These are phyloP conservation scores for Pelodiscus sinensis DNA, from an alignment of 2,113 vertebrate species.

Conservation along the genomic window DNA sequence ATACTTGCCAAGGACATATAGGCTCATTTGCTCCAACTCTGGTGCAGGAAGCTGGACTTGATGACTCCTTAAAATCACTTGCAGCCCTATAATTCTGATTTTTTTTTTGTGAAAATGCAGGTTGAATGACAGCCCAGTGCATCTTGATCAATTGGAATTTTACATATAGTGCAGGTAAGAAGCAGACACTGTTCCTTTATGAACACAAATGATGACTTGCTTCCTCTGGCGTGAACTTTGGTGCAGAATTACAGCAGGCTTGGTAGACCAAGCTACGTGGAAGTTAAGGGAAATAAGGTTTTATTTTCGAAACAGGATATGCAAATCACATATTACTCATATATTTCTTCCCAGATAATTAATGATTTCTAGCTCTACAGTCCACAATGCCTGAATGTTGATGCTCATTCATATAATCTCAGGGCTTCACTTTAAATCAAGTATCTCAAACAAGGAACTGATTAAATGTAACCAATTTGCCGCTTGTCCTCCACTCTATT, in stretches of 20 bases:
- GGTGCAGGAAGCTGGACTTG: too few relatives aligned
- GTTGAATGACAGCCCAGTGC: not conserved
- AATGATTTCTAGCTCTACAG: not conserved
- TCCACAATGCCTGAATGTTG: not conserved
- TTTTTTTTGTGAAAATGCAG: not conserved
- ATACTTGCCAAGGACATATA: too few relatives aligned
- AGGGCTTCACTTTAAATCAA: not conserved
- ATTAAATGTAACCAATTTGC: not conserved
- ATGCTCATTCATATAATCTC: too few relatives aligned
- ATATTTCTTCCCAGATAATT: not conserved
- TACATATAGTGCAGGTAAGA: not conserved
- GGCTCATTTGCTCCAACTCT: too few relatives aligned
- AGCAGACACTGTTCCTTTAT: rapidly evolving
- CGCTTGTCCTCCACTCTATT: not conserved
- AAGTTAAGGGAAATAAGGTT: not conserved
- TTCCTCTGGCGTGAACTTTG: not conserved
- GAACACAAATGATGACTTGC: not conserved
- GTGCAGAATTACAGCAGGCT: not conserved
- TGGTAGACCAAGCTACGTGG: not conserved
- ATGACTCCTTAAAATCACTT: not conserved
- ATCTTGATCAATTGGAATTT: not conserved
- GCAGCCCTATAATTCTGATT: not conserved
- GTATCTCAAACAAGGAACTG: not conserved
- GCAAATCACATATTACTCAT: not conserved
- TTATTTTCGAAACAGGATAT: not conserved